These are phyloP conservation scores for Helicoverpa assulta DNA, from an alignment of 2,888 invertebrate species.

Conservation along the genomic window DNA sequence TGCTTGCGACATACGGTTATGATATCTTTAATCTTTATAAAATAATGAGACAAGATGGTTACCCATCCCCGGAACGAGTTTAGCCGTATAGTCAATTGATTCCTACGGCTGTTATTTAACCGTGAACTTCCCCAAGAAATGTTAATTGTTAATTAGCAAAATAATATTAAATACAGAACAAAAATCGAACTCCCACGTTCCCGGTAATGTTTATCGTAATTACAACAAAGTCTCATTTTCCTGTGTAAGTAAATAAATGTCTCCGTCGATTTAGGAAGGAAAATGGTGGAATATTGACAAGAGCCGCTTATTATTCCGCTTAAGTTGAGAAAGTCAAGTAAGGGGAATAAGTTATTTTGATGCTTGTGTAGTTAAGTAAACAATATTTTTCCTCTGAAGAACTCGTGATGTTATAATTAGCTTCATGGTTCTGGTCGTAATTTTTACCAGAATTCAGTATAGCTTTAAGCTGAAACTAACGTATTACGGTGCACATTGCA, in stretches of 20 bases:
- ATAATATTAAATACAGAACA: too few relatives aligned
- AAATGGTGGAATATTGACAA: conserved; percentile 42
- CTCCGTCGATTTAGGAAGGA: conserved; percentile 9
- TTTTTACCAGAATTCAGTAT: not conserved
- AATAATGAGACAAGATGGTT: too few relatives aligned
- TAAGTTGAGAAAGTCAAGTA: conserved; percentile 48
- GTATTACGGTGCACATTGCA: too few relatives aligned
- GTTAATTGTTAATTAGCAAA: too few relatives aligned
- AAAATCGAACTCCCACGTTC: conserved; percentile 58
- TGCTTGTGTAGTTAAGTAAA: conserved; percentile 22
- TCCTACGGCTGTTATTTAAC: not conserved
- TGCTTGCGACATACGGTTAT: too few relatives aligned
- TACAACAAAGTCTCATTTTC: conserved; percentile 43
- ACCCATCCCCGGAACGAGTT: too few relatives aligned
- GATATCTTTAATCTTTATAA: too few relatives aligned
- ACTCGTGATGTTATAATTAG: not conserved
- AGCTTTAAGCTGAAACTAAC: too few relatives aligned
- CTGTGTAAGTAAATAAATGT: conserved; percentile 38
- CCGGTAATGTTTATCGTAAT: conserved; percentile 43
- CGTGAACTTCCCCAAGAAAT: too few relatives aligned
- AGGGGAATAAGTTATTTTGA: conserved; percentile 52
- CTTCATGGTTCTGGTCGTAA: not conserved
- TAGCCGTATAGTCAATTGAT: not conserved
- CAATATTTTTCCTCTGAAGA: not conserved
- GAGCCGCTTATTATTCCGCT: conserved; percentile 46